Base-by-base conservation (phyloP, 2,888 invertebrate species). In the Luperina testacea region DNA sequence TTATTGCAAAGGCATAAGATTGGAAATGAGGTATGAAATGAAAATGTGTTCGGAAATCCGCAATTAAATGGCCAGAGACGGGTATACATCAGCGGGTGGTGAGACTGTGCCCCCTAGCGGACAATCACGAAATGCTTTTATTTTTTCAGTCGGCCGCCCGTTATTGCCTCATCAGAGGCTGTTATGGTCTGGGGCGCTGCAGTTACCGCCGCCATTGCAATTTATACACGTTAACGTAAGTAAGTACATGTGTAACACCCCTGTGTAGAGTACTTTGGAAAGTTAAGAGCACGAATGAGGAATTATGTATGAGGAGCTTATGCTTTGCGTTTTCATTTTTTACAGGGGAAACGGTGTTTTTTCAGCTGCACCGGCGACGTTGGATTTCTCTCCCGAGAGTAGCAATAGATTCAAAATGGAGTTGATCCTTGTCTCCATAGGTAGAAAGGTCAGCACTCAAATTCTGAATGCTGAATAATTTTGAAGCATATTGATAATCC, bases 91-190 rank as follows among this genome's bases (percentile, higher is more conserved):
- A 92, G 90, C 87, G 87, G 91, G 91, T 86, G 88, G 87, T 83
- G 84, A 88, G 88, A 82, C 89, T 87, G 88, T 79, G 83, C 82
- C 90, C 90, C 91, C 91, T 88, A 81, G 74, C 90, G 91, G 92
- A 94, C 95, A 95, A 95, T 95, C 95, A 94, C 94, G 92, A 94
- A 95, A 96, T 94, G 95, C 96, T 96, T 95, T 96, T 96, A 96
- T 96, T 95, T 95, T 95, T 95, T 94, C 94, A 92, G 91, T 86
- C 88, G 90, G 91, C 88, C 89, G 87, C 88, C 92, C 91, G 89
- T 94, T 95, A 96, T 95, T 94, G 95, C 95, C 94, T 95, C 95
- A 94, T 95, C 95, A 95, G 92, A 87, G 92, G 88, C 90, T 90
- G 93, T 93, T 93, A 92, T 93, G 92, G 92, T 85, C 89, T 87